Percentiles rank a stretch among this genome's conserved stretches.
These are phyloP conservation scores for Salpingus planirostris DNA, from an alignment of 2,888 invertebrate species.

Conservation along the genomic window DNA sequence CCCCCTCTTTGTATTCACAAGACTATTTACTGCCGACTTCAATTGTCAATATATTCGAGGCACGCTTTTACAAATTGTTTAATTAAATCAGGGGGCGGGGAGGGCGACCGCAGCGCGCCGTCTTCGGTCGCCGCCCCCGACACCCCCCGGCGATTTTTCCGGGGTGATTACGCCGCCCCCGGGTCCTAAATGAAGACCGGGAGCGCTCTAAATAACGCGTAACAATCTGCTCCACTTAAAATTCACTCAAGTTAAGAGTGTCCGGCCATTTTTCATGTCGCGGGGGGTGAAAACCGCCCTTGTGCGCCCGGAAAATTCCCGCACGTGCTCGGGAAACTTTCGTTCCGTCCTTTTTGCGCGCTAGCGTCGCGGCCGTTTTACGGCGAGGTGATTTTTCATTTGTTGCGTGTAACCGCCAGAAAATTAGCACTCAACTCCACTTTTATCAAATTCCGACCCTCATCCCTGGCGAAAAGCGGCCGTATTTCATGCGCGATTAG, in stretches of 20 bases:
- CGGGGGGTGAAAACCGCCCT: no score
- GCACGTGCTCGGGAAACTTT: no score
- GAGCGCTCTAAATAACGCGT: slow-evolving; percentile 33
- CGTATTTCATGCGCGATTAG: neutral
- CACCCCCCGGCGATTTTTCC: no score
- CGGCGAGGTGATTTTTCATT: slow-evolving; percentile 30
- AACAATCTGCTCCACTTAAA: slow-evolving; percentile 38
- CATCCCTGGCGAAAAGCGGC: slow-evolving; percentile 3
- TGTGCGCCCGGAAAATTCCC: no score
- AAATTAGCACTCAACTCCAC: slow-evolving; percentile 36
- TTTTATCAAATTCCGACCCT: slow-evolving; percentile 27
- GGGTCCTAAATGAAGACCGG: no score
- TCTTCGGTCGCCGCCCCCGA: no score
- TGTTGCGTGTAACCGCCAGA: slow-evolving; percentile 33
- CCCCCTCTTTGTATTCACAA: neutral
- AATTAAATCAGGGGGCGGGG: slow-evolving; percentile 37
- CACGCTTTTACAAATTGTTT: slow-evolving; percentile 43
- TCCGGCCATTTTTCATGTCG: slow-evolving; percentile 36
- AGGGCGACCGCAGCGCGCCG: no score
- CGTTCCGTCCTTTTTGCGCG: no score
- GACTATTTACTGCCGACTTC: slow-evolving; percentile 16
- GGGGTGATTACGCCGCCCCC: no score
- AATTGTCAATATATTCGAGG: slow-evolving; percentile 38
- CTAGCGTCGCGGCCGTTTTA: no score
- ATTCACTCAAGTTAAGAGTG: slow-evolving; percentile 39